These are phyloP conservation scores for Ceratothoa steindachneri DNA, from an alignment of 2,888 invertebrate genomes.

Conservation along the genomic window DNA sequence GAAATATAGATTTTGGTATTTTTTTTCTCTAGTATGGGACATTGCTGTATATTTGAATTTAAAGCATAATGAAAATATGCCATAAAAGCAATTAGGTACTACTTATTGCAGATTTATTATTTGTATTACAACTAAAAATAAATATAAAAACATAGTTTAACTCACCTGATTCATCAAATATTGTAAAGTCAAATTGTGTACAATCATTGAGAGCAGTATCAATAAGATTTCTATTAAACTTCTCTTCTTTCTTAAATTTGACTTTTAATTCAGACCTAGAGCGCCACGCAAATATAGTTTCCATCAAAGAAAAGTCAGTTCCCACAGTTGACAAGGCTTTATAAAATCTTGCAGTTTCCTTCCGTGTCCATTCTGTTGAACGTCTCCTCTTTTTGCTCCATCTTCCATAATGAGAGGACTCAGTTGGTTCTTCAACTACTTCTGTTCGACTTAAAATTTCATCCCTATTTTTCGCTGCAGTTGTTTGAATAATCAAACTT, in stretches of 20 bases:
- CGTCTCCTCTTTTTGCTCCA: constrained; percentile 64
- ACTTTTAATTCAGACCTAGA: constrained; percentile 76
- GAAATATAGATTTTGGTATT: too few relatives aligned
- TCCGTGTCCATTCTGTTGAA: constrained; percentile 66
- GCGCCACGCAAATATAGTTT: constrained; percentile 72
- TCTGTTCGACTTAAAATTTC: constrained; percentile 64
- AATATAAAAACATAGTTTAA: too few relatives aligned
- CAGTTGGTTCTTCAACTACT: constrained; percentile 61
- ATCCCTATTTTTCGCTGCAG: constrained; percentile 61
- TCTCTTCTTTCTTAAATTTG: constrained; percentile 89
- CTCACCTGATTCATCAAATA: constrained; percentile 45
- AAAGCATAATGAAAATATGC: too few relatives aligned
- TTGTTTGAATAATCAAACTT: constrained; percentile 73
- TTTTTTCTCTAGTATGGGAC: too few relatives aligned
- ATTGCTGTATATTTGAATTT: too few relatives aligned
- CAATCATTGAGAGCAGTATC: constrained; percentile 37
- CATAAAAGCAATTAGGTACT: too few relatives aligned
- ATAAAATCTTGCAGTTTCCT: constrained; percentile 57
- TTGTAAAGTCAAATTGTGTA: constrained; percentile 44
- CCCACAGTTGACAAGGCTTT: constrained; percentile 82
- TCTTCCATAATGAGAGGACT: constrained; percentile 49
- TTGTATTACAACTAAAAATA: too few relatives aligned
- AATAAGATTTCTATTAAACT: constrained; percentile 51
- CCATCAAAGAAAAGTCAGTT: constrained; percentile 88
- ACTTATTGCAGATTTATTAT: too few relatives aligned